A percentile compares a stretch with the other conserved stretches of the same genome.
Conservation (phyloP, 2,113 vertebrate genomes). For the Micromys minutus region DNA sequence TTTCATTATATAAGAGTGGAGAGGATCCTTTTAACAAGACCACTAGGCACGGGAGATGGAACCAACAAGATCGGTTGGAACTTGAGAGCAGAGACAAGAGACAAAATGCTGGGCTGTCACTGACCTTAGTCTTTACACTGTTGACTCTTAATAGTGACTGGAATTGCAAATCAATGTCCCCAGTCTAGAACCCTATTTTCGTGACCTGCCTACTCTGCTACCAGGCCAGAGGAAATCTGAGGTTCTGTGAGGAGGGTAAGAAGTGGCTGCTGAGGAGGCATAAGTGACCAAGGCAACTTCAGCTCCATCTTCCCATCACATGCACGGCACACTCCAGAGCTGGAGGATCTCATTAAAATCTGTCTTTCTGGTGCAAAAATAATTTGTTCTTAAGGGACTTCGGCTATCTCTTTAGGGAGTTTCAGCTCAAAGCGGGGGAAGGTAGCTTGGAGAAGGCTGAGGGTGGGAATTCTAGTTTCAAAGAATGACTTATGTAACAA, state of each 20-base stretch:
- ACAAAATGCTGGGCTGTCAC: neutral
- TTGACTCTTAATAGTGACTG: no score
- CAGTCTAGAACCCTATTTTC: accelerated
- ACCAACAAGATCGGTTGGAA: no score
- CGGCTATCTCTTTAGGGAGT: no score
- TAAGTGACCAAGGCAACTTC: neutral
- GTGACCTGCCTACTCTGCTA: neutral
- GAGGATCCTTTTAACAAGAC: neutral
- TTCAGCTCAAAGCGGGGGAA: no score
- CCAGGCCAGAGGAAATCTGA: neutral
- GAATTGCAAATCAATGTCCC: no score
- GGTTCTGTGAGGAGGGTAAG: neutral
- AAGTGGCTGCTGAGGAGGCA: accelerated
- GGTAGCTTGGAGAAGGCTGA: accelerated
- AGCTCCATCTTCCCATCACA: neutral
- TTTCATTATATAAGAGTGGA: no score
- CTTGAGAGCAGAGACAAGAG: neutral
- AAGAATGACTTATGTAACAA: neutral
- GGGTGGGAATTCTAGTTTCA: accelerated
- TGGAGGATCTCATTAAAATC: neutral
- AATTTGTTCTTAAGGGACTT: neutral
- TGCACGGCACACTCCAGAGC: no score
- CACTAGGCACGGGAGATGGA: accelerated
- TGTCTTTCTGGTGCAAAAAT: neutral
- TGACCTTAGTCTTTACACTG: neutral